Base-by-base conservation (phyloP, 2,797 vertebrate species). In the Sparus aurata region DNA sequence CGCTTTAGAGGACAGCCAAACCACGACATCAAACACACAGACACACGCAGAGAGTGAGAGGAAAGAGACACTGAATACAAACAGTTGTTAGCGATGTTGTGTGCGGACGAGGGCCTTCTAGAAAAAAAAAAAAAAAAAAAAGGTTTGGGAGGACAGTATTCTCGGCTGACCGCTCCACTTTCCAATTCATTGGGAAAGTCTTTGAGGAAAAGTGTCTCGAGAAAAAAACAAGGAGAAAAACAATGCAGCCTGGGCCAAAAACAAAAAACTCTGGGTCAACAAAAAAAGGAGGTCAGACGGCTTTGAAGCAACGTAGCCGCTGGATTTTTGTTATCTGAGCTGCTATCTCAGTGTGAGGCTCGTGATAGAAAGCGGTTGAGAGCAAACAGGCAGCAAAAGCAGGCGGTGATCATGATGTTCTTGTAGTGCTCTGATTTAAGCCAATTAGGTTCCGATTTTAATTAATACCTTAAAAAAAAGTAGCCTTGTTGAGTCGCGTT, bases 1-100 rank as follows among this genome's bases (percentile, higher is more conserved):
- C 75, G 94, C 94, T 95, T 96, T 95, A 96, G 96, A 96, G 96
- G 94, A 95, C 95, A 94, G 95, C 96, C 96, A 97, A 96, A 95
- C 96, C 94, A 94, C 94, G 91, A 95, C 96, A 96, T 96, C 91
- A 93, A 92, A 92, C 90, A 87, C 87, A 86, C 87, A 89, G 75
- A 86, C 88, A 87, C 84, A 90, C 89, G 87, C 83, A 89, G 87
- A 93, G 90, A 93, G 85, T 88, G 87, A 90, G 88, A 90, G 88
- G 74, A 61, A 75, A 85, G 75, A 75, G 74, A 87, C 77, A 45
- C 63, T 62, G 68, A 77, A 85, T 83, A 77, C 75, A 91, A 89
- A 90, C 79, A 83, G 78, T 84, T 94, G 90, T 80, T 86, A 61
- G 77, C 34, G 12, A 85, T 76, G 89, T 86, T 89, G 90, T 92